phyloP scores from a whole-genome alignment of 2,797 vertebrate species.

The Strix occidentalis region DNA sequence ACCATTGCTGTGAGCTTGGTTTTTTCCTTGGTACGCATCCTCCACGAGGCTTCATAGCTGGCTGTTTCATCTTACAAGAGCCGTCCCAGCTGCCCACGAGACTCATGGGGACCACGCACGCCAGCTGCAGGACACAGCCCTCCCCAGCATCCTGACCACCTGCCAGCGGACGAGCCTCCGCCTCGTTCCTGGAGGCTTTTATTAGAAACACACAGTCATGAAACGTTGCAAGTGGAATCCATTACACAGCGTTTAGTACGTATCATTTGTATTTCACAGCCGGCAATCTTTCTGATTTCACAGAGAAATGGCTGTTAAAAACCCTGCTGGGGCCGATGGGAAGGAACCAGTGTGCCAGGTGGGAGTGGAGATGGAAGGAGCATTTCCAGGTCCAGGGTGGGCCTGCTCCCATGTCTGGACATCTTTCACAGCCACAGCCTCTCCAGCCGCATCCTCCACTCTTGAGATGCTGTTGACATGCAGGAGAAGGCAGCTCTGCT shows the following conservation, averaged over 20 bases:
- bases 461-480: neutral
- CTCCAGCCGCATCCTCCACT: neutral
- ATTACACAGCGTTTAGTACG: neutral
- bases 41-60: accelerated
- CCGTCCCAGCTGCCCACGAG: neutral
- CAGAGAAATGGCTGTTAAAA: neutral
- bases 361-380: neutral
- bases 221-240: conserved; percentile 5
- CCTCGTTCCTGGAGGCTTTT: neutral
- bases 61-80: neutral
- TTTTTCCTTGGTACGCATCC: accelerated
- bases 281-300: neutral
- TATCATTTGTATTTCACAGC: neutral
- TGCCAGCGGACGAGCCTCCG: neutral
- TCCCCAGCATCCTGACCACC: neutral
- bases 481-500: neutral
- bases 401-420: neutral
- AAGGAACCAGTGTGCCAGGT: neutral
- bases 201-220: neutral
- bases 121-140: neutral
- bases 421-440: neutral
- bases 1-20: neutral
- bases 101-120: accelerated
- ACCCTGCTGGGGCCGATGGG: accelerated
- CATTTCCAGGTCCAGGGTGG: accelerated